Evolutionary conservation across 2,888 invertebrate genomes (phyloP).

Genomic region (Nymphalis urticae): DNA sequence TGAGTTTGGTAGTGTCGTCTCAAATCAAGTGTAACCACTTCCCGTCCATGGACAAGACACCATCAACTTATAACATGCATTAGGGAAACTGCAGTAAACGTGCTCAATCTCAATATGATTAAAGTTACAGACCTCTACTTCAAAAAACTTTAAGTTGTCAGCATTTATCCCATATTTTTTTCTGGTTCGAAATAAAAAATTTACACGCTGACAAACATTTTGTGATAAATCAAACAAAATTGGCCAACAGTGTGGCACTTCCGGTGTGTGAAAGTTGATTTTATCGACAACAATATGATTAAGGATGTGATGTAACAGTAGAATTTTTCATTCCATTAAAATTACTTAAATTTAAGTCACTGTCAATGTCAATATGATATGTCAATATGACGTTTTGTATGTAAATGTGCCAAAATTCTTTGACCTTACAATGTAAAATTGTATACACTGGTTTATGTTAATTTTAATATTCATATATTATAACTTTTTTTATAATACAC

Average conservation of each 20-base stretch:
- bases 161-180: slow-evolving; percentile 55
- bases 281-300: not conserved
- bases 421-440: no score
- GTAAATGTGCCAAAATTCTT: no score
- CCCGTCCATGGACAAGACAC: not conserved
- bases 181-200: not conserved
- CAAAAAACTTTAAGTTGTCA: slow-evolving; percentile 58
- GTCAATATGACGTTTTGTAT: no score
- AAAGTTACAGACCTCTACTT: slow-evolving; percentile 60
- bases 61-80: not conserved
- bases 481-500: slow-evolving; percentile 44
- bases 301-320: no score
- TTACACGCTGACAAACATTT: not conserved
- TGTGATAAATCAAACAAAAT: not conserved
- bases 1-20: no score
- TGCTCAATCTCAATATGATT: slow-evolving; percentile 67
- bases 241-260: not conserved
- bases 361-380: no score
- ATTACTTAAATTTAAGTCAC: no score
- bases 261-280: not conserved
- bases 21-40: no score
- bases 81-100: slow-evolving; percentile 48
- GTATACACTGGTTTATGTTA: not conserved
- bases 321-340: no score
- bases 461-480: not conserved